Conservation (phyloP, 2,113 vertebrate genomes). For the Calypte anna region DNA sequence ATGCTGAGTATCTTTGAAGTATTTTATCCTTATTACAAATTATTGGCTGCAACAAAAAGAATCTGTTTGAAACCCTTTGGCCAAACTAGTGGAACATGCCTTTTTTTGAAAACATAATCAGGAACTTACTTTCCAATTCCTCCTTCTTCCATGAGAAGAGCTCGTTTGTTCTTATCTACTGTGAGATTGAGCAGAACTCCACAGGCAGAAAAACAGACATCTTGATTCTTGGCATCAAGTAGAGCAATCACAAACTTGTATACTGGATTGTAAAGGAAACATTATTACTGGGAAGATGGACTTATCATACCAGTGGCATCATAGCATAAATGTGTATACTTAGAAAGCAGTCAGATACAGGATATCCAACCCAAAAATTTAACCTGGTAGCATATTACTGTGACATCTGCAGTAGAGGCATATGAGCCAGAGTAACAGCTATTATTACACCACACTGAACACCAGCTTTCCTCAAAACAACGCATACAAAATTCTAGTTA, state of each 20-base stretch:
- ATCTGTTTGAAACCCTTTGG: background rate
- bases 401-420: background rate
- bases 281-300: background rate
- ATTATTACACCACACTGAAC: background rate
- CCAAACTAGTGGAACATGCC: background rate
- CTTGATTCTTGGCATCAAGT: conserved; percentile 88
- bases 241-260: conserved; percentile 88
- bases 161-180: conserved; percentile 75
- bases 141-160: conserved; percentile 80
- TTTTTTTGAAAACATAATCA: background rate
- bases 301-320: background rate
- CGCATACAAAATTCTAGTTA: background rate
- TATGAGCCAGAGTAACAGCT: background rate
- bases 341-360: background rate
- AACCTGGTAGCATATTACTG: background rate
- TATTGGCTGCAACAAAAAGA: background rate
- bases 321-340: background rate
- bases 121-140: conserved; percentile 86
- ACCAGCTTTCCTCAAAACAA: background rate
- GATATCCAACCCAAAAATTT: background rate
- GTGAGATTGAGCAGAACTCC: conserved; percentile 94
- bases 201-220: conserved; percentile 92
- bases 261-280: conserved; percentile 74
- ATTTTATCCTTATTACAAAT: background rate
- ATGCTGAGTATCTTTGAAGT: background rate